Conservation (phyloP, 2,888 invertebrate species). For the Trichogramma evanescens region DNA sequence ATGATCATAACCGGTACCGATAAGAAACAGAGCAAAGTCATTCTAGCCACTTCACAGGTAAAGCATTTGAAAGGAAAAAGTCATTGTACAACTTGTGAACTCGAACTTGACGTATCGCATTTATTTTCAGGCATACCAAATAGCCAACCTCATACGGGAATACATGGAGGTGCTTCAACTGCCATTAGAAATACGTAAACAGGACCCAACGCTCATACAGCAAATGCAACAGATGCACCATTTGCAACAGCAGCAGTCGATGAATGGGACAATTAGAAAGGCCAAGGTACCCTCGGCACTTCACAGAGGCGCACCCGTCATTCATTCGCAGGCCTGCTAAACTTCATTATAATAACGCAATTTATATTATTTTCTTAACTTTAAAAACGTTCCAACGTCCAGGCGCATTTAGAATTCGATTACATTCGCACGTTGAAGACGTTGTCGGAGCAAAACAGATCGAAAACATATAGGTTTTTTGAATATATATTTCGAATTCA, state of each 20-base stretch:
- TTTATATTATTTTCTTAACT: no score
- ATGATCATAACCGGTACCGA: slow-evolving; percentile 89
- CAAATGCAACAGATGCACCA: slow-evolving; percentile 38
- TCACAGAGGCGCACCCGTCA: slow-evolving; percentile 53
- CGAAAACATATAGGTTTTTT: not conserved
- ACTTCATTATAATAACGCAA: not conserved
- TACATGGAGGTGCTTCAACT: slow-evolving; percentile 65
- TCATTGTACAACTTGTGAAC: not conserved
- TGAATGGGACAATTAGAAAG: slow-evolving; percentile 31
- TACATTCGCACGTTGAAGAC: not conserved
- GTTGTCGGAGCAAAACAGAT: not conserved
- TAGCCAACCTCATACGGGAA: slow-evolving; percentile 84
- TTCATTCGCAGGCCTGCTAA: slow-evolving; percentile 57
- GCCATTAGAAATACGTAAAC: slow-evolving; percentile 42
- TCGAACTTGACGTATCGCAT: not conserved
- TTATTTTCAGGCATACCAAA: slow-evolving; percentile 73
- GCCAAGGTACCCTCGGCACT: slow-evolving; percentile 52
- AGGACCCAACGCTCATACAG: slow-evolving; percentile 38
- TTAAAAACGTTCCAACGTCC: not conserved
- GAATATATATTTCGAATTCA: slow-evolving; percentile 16
- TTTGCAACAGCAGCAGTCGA: slow-evolving; percentile 21
- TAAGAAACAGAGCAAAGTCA: slow-evolving; percentile 87
- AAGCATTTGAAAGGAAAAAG: slow-evolving; percentile 8
- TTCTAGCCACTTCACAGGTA: slow-evolving; percentile 86
- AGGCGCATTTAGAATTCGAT: not conserved